These are phyloP conservation scores for Callipepla squamata DNA, from an alignment of 2,113 vertebrate genomes.

Conservation along the genomic window DNA sequence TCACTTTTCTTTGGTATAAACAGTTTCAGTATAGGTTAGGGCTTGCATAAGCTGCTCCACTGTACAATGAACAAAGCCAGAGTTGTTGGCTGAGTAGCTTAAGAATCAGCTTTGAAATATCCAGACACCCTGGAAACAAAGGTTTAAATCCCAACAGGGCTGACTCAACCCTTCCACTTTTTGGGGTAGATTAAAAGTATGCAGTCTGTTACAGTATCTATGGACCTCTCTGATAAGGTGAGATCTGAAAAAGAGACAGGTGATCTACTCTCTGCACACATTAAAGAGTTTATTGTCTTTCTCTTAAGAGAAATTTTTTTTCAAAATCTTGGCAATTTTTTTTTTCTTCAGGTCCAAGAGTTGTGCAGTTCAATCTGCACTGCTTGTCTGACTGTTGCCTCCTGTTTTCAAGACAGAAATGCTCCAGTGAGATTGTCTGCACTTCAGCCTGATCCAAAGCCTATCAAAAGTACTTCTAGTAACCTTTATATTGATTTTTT, in stretches of 20 bases:
- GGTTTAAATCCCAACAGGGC: conserved; percentile 62
- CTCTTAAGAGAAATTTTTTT: conserved; percentile 25
- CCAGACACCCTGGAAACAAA: conserved; percentile 61
- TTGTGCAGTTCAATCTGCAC: not conserved
- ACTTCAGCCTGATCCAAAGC: not conserved
- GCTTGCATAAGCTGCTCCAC: conserved; percentile 30
- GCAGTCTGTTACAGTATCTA: not conserved
- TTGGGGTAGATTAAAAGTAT: conserved; percentile 54
- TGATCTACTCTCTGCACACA: not conserved
- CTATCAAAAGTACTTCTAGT: not conserved
- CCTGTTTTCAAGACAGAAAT: not conserved
- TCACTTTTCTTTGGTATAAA: not conserved
- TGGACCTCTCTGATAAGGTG: conserved; percentile 24
- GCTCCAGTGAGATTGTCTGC: not conserved
- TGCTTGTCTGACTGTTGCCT: not conserved
- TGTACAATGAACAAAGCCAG: conserved; percentile 59
- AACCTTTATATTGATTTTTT: not conserved
- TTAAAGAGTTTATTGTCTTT: conserved; percentile 27
- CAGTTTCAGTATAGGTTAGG: conserved; percentile 47
- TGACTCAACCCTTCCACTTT: conserved; percentile 53
- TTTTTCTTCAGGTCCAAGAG: not conserved
- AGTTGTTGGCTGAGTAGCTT: conserved; percentile 53
- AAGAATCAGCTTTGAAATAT: conserved; percentile 62
- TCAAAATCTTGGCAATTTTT: conserved; percentile 23
- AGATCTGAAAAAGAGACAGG: conserved; percentile 15